Evolutionary conservation across 1,140 invertebrate species (phyloP).

Genomic region (Metopolophium dirhodum): DNA sequence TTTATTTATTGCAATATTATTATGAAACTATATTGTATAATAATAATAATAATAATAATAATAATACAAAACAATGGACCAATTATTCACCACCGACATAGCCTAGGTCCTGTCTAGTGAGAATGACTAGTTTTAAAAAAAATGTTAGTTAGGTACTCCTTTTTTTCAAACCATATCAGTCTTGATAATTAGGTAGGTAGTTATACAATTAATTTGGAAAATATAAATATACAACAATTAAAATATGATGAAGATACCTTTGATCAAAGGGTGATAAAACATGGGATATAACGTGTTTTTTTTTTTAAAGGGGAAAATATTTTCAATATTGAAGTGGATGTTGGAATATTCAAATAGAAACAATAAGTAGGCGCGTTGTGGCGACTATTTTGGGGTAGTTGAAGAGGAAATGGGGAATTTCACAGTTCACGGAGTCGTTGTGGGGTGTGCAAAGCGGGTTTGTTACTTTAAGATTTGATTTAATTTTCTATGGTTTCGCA

Average conservation of each 20-base stretch:
- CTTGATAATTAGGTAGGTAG: neutral
- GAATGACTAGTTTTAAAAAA: neutral
- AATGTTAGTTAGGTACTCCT: neutral
- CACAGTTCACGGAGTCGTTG: neutral
- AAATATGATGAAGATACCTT: neutral
- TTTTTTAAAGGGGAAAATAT: neutral
- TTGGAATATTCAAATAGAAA: too few relatives aligned
- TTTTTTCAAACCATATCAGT: neutral
- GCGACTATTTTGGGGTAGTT: neutral
- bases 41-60: too few relatives aligned
- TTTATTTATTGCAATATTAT: neutral
- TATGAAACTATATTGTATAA: neutral
- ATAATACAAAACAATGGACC: neutral
- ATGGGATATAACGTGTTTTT: neutral
- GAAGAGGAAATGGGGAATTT: neutral
- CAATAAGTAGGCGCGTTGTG: too few relatives aligned
- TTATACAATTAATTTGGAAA: neutral
- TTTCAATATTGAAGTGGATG: neutral
- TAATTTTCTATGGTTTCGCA: neutral
- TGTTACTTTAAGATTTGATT: neutral
- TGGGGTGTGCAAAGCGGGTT: neutral
- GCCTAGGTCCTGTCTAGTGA: neutral
- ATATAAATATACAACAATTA: neutral
- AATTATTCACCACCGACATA: neutral
- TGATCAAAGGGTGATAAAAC: neutral